Conservation (phyloP, 2,888 invertebrate genomes). For the Scaptomyza cyrtandrae region DNA sequence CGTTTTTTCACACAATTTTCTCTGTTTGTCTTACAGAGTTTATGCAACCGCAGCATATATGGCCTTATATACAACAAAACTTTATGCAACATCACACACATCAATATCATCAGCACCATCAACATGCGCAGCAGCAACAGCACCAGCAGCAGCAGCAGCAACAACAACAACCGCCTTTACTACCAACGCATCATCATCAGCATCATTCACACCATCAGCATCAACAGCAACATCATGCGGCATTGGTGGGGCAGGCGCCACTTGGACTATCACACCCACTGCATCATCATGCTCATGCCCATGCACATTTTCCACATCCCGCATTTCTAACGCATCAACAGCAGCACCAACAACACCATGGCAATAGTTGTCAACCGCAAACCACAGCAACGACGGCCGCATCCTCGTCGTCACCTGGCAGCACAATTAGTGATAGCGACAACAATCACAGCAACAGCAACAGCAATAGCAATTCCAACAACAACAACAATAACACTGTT, state of each 20-base stretch:
- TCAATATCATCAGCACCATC: slow-evolving; percentile 74
- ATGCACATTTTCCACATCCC: slow-evolving; percentile 84
- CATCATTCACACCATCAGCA: slow-evolving; percentile 50
- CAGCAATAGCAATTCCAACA: slow-evolving; percentile 70
- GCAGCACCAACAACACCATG: slow-evolving; percentile 74
- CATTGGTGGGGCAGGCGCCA: slow-evolving; percentile 52
- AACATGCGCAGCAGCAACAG: slow-evolving; percentile 61
- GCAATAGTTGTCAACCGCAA: slow-evolving; percentile 85
- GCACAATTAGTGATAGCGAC: slow-evolving; percentile 85
- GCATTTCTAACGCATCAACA: slow-evolving; percentile 84
- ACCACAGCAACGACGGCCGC: slow-evolving; percentile 81
- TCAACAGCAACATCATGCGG: slow-evolving; percentile 67
- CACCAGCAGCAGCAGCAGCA: slow-evolving; percentile 47
- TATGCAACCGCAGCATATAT: slow-evolving; percentile 85
- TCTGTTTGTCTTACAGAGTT: slow-evolving; percentile 78
- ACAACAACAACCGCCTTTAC: slow-evolving; percentile 40
- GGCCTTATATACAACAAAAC: slow-evolving; percentile 85
- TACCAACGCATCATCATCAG: slow-evolving; percentile 56
- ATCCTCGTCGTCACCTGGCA: slow-evolving; percentile 84
- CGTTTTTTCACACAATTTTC: background rate
- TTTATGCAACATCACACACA: slow-evolving; percentile 83
- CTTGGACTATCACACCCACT: slow-evolving; percentile 48
- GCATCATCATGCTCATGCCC: slow-evolving; percentile 57
- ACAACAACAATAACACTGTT: slow-evolving; percentile 59
- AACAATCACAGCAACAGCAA: slow-evolving; percentile 81